These are phyloP conservation scores for Holothuria leucospilota DNA, from an alignment of 53 echinoderm and acorn worm species.

Conservation along the genomic window DNA sequence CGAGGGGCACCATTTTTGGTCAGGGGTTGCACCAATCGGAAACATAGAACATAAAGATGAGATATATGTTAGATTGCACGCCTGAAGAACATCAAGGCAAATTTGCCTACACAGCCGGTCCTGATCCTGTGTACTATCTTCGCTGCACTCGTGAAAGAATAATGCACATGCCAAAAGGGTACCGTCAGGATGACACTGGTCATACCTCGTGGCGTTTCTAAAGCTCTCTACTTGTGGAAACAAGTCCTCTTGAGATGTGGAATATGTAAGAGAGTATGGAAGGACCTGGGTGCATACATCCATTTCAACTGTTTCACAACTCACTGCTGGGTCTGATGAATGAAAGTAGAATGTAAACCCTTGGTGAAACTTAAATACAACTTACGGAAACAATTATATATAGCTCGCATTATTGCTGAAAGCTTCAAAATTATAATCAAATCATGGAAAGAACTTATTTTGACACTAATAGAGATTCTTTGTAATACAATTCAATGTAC, in stretches of 20 bases:
- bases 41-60: neutral
- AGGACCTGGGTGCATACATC: neutral
- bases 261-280: slow-evolving; percentile 1
- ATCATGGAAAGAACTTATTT: too few species aligned
- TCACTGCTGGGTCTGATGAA: neutral
- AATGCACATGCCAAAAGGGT: neutral
- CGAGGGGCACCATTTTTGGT: neutral
- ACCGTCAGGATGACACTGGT: neutral
- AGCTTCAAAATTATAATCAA: too few species aligned
- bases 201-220: too few species aligned
- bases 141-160: neutral
- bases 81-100: neutral
- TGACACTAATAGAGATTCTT: too few species aligned
- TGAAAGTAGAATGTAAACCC: too few species aligned
- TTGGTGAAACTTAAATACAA: too few species aligned
- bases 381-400: too few species aligned
- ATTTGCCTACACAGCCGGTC: neutral
- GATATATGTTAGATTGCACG: neutral
- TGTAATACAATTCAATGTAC: too few species aligned
- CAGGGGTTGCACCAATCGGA: slow-evolving; percentile 11
- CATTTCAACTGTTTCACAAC: neutral
- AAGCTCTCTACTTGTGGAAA: neutral
- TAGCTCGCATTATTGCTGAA: too few species aligned
- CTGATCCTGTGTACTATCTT: neutral
- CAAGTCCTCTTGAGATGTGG: slow-evolving; percentile 26